A percentile compares a stretch with the other conserved stretches of the same genome.
phyloP scores from a whole-genome alignment of 2,888 invertebrate species.

The Eledona agricola region DNA sequence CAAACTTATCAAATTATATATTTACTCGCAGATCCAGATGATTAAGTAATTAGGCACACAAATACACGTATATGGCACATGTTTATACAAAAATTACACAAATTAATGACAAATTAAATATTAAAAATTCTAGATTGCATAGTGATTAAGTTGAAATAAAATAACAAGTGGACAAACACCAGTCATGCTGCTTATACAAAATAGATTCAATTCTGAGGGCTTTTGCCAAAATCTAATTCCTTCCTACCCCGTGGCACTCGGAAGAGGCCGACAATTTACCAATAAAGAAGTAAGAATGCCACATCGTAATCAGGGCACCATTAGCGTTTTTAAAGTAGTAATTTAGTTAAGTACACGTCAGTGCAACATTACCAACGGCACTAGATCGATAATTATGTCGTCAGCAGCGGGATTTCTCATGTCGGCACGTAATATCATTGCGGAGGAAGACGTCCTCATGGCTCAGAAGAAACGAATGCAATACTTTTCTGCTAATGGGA shows the following conservation, averaged over 20 bases:
- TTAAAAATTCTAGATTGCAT: too few relatives aligned
- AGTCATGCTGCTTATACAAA: too few relatives aligned
- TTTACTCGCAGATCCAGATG: too few relatives aligned
- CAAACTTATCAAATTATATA: too few relatives aligned
- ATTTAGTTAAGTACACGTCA: constrained; percentile 41
- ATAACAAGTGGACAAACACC: too few relatives aligned
- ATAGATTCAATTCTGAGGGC: too few relatives aligned
- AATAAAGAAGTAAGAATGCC: constrained; percentile 34
- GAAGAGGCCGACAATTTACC: constrained; percentile 13
- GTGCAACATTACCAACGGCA: constrained; percentile 32
- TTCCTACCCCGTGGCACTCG: constrained; percentile 7
- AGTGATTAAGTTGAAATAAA: too few relatives aligned
- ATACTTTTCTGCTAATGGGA: constrained; percentile 23
- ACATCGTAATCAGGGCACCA: constrained; percentile 36
- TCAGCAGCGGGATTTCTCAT: constrained; percentile 37
- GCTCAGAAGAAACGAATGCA: constrained; percentile 8
- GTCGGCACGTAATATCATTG: constrained; percentile 37
- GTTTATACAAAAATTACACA: too few relatives aligned
- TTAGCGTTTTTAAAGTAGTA: constrained; percentile 37
- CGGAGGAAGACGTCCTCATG: constrained; percentile 19
- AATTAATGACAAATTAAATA: too few relatives aligned
- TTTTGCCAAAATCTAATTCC: too few relatives aligned
- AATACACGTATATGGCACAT: too few relatives aligned
- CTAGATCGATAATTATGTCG: constrained; percentile 40
- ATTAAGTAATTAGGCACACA: too few relatives aligned